These are phyloP conservation scores for Tenualosa thibaudeaui DNA, from an alignment of 2,797 vertebrate species.

Conservation along the genomic window DNA sequence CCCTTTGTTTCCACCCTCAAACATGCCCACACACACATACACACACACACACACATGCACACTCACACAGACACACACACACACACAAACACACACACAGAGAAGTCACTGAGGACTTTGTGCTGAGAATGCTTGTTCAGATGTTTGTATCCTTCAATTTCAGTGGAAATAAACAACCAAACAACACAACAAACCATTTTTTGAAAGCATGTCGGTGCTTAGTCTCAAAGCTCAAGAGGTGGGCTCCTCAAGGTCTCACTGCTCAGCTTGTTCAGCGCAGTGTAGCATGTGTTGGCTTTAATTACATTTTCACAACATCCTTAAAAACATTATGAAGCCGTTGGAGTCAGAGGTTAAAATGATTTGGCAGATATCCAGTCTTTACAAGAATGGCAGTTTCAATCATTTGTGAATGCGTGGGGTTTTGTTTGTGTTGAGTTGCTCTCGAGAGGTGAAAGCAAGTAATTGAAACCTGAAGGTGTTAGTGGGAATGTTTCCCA, in stretches of 20 bases:
- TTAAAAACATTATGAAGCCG: neutral
- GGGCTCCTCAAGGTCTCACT: constrained; percentile 24
- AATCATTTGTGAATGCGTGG: neutral
- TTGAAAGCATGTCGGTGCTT: neutral
- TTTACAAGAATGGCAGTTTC: neutral
- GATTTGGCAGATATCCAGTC: neutral
- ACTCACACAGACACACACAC: neutral
- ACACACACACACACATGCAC: constrained; percentile 15
- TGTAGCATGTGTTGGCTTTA: constrained; percentile 35
- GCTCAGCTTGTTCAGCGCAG: constrained; percentile 43
- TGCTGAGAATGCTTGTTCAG: neutral
- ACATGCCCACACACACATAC: neutral
- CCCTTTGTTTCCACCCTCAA: constrained; percentile 42
- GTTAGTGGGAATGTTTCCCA: constrained; percentile 36
- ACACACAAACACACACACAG: too few species aligned
- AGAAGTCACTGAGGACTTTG: neutral
- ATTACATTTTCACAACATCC: neutral
- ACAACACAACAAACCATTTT: neutral
- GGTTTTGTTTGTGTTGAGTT: neutral
- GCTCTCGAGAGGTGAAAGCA: neutral
- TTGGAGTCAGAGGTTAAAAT: neutral
- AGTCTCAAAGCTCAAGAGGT: constrained; percentile 9
- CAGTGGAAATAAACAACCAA: neutral
- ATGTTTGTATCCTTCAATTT: neutral
- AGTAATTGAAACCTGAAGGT: constrained; percentile 1